Conservation (phyloP, 1,140 invertebrate genomes). For the Lucilia cuprina region DNA sequence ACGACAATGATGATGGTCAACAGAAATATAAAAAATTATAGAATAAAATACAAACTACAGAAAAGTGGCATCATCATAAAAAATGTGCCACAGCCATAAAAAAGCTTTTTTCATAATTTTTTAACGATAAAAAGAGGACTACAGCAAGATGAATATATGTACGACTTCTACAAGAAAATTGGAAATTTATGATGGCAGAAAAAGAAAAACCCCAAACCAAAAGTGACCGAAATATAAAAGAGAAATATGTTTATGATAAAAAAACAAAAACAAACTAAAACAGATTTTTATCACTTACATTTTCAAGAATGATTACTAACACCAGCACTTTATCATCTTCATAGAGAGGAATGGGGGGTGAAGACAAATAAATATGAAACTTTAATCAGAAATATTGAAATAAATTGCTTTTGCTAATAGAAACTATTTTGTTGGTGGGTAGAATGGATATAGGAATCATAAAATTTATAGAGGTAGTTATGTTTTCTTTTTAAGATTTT, state of each 20-base stretch:
- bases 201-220: not conserved
- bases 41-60: not conserved
- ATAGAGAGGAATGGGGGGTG: not conserved
- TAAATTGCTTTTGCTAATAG: constrained; percentile 29
- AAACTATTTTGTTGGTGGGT: not conserved
- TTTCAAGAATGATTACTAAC: constrained; percentile 3
- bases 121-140: constrained; percentile 1
- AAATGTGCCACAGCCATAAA: constrained; percentile 26
- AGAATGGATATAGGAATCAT: no score
- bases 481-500: no score
- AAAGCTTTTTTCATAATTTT: constrained; percentile 35
- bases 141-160: not conserved
- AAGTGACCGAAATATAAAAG: not conserved
- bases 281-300: not conserved
- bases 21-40: not conserved
- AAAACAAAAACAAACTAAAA: not conserved
- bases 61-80: constrained; percentile 30
- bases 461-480: no score
- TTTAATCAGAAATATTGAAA: constrained; percentile 34
- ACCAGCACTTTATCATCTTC: not conserved
- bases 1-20: not conserved
- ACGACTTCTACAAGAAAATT: not conserved
- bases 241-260: not conserved
- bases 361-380: constrained; percentile 20
- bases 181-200: constrained; percentile 25